phyloP scores from a whole-genome alignment of 2,113 vertebrate genomes.

The Thunnus maccoyii region DNA sequence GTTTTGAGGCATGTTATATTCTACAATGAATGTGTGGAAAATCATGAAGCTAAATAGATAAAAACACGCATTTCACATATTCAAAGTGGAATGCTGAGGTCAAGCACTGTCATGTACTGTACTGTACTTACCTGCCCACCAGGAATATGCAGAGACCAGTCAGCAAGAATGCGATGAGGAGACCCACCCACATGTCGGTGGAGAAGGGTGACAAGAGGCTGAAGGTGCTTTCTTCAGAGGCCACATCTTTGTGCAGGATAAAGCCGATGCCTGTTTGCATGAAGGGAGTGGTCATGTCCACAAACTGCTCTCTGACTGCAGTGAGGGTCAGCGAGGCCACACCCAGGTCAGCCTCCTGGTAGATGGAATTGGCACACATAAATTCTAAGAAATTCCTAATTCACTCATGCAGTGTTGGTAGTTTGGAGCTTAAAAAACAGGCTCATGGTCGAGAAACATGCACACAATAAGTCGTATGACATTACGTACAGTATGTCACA shows the following conservation, averaged over 20 bases:
- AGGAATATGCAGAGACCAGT: conserved; percentile 89
- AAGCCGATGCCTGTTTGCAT: conserved; percentile 91
- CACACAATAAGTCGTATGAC: too few species aligned
- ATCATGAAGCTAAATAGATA: too few species aligned
- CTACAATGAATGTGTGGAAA: too few species aligned
- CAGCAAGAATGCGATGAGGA: conserved; percentile 88
- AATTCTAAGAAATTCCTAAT: too few species aligned
- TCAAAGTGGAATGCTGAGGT: too few species aligned
- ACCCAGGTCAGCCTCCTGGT: conserved; percentile 90
- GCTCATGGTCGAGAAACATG: background rate
- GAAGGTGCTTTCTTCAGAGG: conserved; percentile 80
- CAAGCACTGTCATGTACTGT: background rate
- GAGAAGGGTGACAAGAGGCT: conserved; percentile 90
- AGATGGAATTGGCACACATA: background rate
- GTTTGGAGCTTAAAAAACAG: too few species aligned
- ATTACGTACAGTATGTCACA: background rate
- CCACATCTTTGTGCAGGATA: conserved; percentile 82
- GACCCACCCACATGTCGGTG: conserved; percentile 88
- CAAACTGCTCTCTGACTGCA: conserved; percentile 80
- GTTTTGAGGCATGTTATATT: too few species aligned
- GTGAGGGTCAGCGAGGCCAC: conserved; percentile 90
- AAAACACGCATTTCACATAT: too few species aligned
- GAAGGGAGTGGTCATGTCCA: conserved; percentile 91
- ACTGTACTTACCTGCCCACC: conserved; percentile 86
- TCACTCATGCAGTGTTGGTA: too few species aligned